Evolutionary conservation across 2,888 invertebrate genomes (phyloP), one percentile per base, ranked within the genome.

Genomic region (Ligdia adustata): DNA sequence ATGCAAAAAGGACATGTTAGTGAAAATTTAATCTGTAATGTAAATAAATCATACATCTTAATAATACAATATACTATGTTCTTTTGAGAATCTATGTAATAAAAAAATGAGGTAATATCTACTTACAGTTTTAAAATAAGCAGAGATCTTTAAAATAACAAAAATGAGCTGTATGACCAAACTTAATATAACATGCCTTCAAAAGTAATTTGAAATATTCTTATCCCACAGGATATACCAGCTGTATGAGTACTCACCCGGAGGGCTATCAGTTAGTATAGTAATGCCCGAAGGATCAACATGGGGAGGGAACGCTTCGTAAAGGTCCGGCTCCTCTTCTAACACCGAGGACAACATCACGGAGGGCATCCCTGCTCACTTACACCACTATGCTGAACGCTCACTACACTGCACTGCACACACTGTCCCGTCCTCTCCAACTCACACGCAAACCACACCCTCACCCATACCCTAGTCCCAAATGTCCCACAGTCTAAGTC

Each of bases 281-380:
- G 94, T 93, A 66, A 96, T 95, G 67, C 95, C 95, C 55, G 93
- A 93, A 41, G 94, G 93, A 82, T 96, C 96, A 57, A 96, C 96
- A 81, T 96, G 94, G 48, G 95, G 93, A 55, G 95, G 95, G 82
- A 95, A 96, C 47, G 94, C 94, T 87, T 95, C 95, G 69, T 94
- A 94, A 69, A 94, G 91, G 81, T 95, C 95, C 60, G 92, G 92
- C 85, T 94, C 94, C 87, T 94, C 94, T 89, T 94, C 94, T 71
- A 93, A 91, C 81, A 94, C 92, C 65, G 93, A 93, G 64, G 94
- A 93, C 91, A 94, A 90, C 92, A 94, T 94, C 73, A 93, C 94
- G 86, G 92, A 91, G 75, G 90, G 90, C 90, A 90, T 90, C 62
- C 86, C 90, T 83, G 72, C 67, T 22, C 18, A 68, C 73, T 60